A percentile compares a stretch with the other conserved stretches of the same genome.
Evolutionary conservation across 2,797 vertebrate species (phyloP).

Genomic region (Poecilia wingei): DNA sequence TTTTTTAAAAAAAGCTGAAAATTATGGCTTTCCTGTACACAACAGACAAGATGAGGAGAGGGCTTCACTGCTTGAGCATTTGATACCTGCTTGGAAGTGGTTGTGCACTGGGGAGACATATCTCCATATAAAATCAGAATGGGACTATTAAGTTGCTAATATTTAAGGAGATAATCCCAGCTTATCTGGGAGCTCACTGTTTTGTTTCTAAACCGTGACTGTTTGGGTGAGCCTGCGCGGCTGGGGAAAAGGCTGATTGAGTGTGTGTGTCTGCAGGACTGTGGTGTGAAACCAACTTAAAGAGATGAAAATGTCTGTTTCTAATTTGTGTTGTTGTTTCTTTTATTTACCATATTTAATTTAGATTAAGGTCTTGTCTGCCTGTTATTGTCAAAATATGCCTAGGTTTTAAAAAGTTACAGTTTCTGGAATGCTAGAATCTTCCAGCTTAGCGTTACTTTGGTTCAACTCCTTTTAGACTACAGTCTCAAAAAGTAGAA

Average conservation of each 20-base stretch:
- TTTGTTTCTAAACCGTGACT: not conserved
- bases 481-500: not conserved
- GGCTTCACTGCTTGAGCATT: not conserved
- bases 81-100: not conserved
- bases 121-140: not conserved
- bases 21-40: not conserved
- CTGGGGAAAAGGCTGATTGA: not conserved
- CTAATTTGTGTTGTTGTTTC: not conserved
- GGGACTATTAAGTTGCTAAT: not conserved
- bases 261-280: not conserved
- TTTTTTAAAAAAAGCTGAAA: not conserved
- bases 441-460: not conserved
- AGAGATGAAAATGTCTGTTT: not conserved
- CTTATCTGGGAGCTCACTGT: not conserved
- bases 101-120: not conserved
- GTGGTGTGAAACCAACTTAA: not conserved
- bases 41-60: not conserved
- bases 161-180: not conserved
- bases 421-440: not conserved
- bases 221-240: not conserved
- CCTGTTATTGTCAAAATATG: not conserved
- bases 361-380: not conserved
- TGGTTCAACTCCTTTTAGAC: not conserved
- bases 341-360: not conserved
- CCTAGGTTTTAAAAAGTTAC: not conserved